Percentiles rank a stretch among this genome's conserved stretches.
Conservation (phyloP, 1,140 invertebrate species). For the Lepidostoma basale region DNA sequence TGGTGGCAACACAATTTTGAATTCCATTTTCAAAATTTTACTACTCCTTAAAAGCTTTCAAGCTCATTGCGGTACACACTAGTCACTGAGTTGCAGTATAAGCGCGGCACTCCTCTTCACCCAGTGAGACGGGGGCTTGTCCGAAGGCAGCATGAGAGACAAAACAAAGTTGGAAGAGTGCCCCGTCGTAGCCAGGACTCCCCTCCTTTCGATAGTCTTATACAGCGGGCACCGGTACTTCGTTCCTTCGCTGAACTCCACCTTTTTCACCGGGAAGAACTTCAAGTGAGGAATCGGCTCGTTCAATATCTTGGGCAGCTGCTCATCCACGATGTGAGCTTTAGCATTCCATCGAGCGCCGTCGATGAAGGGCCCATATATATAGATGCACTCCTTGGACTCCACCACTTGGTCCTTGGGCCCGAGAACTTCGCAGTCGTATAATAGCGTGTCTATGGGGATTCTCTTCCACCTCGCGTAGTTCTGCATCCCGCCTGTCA, state of each 20-base stretch:
- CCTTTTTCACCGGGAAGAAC: slow-evolving; percentile 67
- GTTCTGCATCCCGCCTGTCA: slow-evolving; percentile 92
- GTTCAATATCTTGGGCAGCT: slow-evolving; percentile 80
- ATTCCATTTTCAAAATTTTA: no score
- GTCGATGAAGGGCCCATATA: slow-evolving; percentile 83
- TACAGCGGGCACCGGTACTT: slow-evolving; percentile 85
- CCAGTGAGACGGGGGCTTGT: slow-evolving; percentile 77
- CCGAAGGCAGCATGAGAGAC: slow-evolving; percentile 75
- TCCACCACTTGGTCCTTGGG: slow-evolving; percentile 56
- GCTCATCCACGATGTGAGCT: slow-evolving; percentile 70
- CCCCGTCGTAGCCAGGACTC: slow-evolving; percentile 84
- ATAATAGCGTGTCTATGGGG: slow-evolving; percentile 85
- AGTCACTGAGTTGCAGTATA: slow-evolving; percentile 81
- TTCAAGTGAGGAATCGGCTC: slow-evolving; percentile 80
- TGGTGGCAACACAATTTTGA: no score
- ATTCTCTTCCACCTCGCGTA: slow-evolving; percentile 86
- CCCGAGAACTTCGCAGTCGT: slow-evolving; percentile 74
- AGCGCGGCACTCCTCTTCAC: slow-evolving; percentile 86
- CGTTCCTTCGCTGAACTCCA: slow-evolving; percentile 61
- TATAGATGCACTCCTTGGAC: slow-evolving; percentile 79
- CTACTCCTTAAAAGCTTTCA: no score
- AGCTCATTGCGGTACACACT: no score
- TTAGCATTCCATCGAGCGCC: slow-evolving; percentile 82
- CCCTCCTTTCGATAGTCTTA: slow-evolving; percentile 84
- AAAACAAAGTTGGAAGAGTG: slow-evolving; percentile 92